Evolutionary conservation across 2,888 invertebrate genomes (phyloP).

Genomic region (Alsophila aescularia): DNA sequence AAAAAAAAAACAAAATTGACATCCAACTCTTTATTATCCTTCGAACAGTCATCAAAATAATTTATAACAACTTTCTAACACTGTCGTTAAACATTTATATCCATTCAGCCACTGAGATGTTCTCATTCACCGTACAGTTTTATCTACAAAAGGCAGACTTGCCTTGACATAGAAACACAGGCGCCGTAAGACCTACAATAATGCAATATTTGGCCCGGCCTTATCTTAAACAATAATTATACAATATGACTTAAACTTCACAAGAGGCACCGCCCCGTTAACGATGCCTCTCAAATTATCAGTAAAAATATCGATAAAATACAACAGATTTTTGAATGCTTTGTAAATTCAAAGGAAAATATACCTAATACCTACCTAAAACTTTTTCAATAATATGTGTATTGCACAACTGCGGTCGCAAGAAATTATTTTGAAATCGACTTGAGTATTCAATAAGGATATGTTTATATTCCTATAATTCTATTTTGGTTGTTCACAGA

Average conservation of each 20-base stretch:
- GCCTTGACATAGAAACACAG: conserved; percentile 69
- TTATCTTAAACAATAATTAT: conserved; percentile 80
- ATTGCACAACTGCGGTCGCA: conserved; percentile 81
- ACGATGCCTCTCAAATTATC: conserved; percentile 57
- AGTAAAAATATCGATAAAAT: conserved; percentile 81
- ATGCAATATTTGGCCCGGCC: conserved; percentile 85
- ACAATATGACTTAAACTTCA: conserved; percentile 79
- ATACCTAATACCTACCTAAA: conserved; percentile 82
- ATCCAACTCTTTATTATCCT: conserved; percentile 86
- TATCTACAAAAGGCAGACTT: conserved; percentile 69
- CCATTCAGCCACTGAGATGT: conserved; percentile 83
- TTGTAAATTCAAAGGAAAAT: conserved; percentile 81
- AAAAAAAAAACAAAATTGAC: conserved; percentile 71
- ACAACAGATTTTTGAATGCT: conserved; percentile 80
- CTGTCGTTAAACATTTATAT: conserved; percentile 83
- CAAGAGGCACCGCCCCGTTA: conserved; percentile 54
- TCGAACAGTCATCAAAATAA: conserved; percentile 86
- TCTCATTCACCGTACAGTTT: conserved; percentile 68
- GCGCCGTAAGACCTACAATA: conserved; percentile 76
- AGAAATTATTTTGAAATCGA: conserved; percentile 73
- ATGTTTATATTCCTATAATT: conserved; percentile 77
- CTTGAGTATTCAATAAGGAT: conserved; percentile 83
- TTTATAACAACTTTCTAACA: conserved; percentile 86
- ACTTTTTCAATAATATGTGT: conserved; percentile 71
- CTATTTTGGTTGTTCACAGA: conserved; percentile 72